Base-by-base conservation (phyloP, 2,888 invertebrate species). In the Parnassius glacialis region DNA sequence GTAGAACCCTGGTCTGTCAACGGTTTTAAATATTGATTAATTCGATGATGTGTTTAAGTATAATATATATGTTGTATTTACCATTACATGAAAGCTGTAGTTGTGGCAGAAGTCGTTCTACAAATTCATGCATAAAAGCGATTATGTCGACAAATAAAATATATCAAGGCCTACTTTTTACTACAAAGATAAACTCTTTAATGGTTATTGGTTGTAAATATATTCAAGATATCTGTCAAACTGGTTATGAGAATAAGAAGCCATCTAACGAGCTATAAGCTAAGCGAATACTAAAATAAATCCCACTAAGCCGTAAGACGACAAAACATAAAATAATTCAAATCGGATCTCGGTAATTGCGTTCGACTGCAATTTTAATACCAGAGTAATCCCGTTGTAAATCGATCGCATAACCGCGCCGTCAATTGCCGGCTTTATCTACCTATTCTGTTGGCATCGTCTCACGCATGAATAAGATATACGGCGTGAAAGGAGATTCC, bases 391-490 rank as follows among this genome's bases (percentile, higher is more conserved):
- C 54, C 47, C 20, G 52, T 52, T 54, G 59, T 59, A 59, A 63
- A 63, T 63, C 63, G 59, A 63, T 59, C 55, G 52, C 12, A 13
- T 20, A 52, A 56, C 12, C 63, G 59, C 41, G 11, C 41, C 63
- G 63, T 56, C 34, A 42, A 59, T 59, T 52, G 63, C 45, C 56
- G 59, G 55, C 71, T 50, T 69, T 67, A 67, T 45, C 64, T 63
- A 65, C 64, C 74, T 75, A 76, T 81, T 75, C 74, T 69, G 71
- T 70, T 70, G 67, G 71, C 72, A 75, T 70, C 75, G 70, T 69
- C 74, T 71, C 69, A 67, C 68, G 67, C 72, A 79, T 81, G 82
- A 81, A 81, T 81, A 81, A 80, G 68, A 71, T 72, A 81, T 72
- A 70, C 62, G 50, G 59, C 67, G 67, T 81, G 82, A 82, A 81